These are phyloP conservation scores for Origma solitaria DNA, from an alignment of 2,113 vertebrate genomes.

Conservation along the genomic window DNA sequence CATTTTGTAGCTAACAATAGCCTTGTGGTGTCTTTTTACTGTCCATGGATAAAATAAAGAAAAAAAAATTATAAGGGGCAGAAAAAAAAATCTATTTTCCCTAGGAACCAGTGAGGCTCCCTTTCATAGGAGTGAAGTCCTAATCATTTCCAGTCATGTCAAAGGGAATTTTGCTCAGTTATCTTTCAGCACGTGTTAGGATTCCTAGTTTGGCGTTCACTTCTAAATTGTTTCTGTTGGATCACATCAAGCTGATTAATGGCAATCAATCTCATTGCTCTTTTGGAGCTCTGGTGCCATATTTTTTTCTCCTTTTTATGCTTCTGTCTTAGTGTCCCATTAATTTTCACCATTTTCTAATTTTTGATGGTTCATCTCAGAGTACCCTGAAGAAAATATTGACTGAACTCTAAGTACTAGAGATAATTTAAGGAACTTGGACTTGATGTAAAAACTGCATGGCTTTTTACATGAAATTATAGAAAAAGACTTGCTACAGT, in stretches of 20 bases:
- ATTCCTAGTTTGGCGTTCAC: not conserved
- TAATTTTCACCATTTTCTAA: not conserved
- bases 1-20: not conserved
- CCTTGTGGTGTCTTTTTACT: not conserved
- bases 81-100: not conserved
- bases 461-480: not conserved
- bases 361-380: not conserved
- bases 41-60: not conserved
- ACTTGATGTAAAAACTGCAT: not conserved
- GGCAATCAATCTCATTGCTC: not conserved
- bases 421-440: not conserved
- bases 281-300: not conserved
- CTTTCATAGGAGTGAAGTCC: accelerated
- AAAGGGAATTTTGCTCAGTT: not conserved
- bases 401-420: not conserved
- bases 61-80: not conserved
- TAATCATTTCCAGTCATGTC: not conserved
- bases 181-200: not conserved
- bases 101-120: not conserved
- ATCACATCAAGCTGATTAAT: not conserved
- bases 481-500: not conserved
- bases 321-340: not conserved
- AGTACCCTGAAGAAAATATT: not conserved
- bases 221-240: not conserved
- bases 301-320: not conserved